Evolutionary conservation across 2,113 vertebrate species (phyloP).

Genomic region (Electrona antarctica): DNA sequence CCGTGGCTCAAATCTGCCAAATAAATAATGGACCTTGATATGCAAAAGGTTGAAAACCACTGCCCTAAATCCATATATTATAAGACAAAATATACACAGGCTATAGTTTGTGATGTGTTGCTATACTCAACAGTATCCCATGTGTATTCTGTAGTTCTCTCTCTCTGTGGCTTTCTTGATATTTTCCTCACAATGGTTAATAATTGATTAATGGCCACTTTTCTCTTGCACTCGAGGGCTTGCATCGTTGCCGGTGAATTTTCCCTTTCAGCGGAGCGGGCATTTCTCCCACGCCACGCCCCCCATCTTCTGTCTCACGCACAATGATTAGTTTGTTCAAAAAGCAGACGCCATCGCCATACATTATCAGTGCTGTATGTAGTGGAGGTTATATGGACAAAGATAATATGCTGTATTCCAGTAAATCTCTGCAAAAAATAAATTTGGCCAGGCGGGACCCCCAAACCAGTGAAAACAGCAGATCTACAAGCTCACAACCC

Average conservation of each 20-base stretch:
- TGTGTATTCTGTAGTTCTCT: conserved; percentile 1
- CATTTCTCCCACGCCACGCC: background rate
- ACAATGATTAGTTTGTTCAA: conserved; percentile 8
- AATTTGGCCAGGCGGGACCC: no score
- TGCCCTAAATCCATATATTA: no score
- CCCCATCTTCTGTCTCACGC: background rate
- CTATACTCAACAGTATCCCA: background rate
- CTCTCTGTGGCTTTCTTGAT: conserved; percentile 23
- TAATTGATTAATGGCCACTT: conserved; percentile 44
- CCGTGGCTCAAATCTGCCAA: no score
- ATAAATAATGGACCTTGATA: no score
- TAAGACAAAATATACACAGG: no score
- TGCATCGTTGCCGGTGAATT: conserved; percentile 25
- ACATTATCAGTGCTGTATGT: background rate
- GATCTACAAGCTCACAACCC: no score
- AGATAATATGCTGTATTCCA: no score
- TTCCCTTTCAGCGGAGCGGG: conserved; percentile 39
- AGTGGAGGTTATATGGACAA: background rate
- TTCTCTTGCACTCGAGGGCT: conserved; percentile 16
- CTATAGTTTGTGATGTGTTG: no score
- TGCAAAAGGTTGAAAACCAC: no score
- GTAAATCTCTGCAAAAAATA: no score
- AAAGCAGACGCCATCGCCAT: conserved; percentile 18
- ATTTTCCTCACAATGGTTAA: conserved; percentile 14
- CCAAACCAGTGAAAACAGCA: no score